Evolutionary conservation across 2,888 invertebrate genomes (phyloP).

Genomic region (Atrina japonica): DNA sequence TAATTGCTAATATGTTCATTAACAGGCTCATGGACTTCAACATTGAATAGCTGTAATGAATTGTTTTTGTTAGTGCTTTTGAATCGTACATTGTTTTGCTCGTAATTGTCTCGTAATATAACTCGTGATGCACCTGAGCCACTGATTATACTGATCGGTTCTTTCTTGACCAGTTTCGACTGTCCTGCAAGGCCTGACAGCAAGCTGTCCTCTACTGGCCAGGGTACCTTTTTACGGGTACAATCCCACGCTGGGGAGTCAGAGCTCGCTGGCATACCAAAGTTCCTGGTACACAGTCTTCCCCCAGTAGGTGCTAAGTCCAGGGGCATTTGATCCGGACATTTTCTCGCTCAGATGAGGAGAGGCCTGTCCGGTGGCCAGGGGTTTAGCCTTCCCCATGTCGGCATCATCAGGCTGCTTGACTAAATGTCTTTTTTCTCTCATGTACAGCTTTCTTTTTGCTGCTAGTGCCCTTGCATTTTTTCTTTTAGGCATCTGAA

Average conservation of each 20-base stretch:
- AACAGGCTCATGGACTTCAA: background rate
- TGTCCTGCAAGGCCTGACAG: background rate
- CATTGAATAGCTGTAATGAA: background rate
- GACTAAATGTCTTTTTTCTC: too few relatives aligned
- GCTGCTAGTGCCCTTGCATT: too few relatives aligned
- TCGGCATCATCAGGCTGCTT: too few relatives aligned
- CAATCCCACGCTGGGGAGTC: slow-evolving; percentile 21
- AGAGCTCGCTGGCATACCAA: slow-evolving; percentile 16
- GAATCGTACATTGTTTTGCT: too few relatives aligned
- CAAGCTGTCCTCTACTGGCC: background rate
- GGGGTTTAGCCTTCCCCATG: slow-evolving; percentile 8
- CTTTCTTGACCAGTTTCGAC: slow-evolving; percentile 12
- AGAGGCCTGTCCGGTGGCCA: slow-evolving; percentile 21
- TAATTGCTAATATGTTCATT: background rate
- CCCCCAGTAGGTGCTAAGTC: slow-evolving; percentile 6
- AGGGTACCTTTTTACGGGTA: slow-evolving; percentile 7
- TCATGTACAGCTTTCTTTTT: too few relatives aligned
- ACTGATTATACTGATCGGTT: background rate
- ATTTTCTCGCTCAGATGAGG: background rate
- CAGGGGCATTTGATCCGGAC: slow-evolving; percentile 11
- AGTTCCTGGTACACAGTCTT: slow-evolving; percentile 8
- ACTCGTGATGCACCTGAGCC: background rate
- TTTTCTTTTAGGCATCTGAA: too few relatives aligned
- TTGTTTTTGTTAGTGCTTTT: background rate
- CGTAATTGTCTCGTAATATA: background rate